A percentile compares a stretch with the other conserved stretches of the same genome.
Conservation (phyloP, 2,113 vertebrate genomes). For the Genyomyrus donnyi region DNA sequence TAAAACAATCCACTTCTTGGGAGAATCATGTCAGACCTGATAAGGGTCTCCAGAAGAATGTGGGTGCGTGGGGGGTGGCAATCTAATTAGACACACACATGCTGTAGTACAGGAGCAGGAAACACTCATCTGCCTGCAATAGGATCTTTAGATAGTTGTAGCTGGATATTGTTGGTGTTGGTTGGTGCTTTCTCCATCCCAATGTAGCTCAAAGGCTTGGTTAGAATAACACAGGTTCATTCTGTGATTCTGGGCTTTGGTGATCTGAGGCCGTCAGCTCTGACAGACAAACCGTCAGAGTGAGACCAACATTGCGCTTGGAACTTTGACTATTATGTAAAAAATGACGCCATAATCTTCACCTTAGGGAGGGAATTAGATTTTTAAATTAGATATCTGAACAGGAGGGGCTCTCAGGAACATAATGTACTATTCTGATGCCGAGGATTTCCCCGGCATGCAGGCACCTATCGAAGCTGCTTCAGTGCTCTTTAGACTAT, state of each 20-base stretch:
- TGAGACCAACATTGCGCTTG: background rate
- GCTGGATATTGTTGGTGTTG: background rate
- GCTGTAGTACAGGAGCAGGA: background rate
- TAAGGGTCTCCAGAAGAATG: background rate
- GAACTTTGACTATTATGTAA: background rate
- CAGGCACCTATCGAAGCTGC: background rate
- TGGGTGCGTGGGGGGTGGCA: background rate
- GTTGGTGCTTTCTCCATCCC: background rate
- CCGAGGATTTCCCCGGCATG: slow-evolving; percentile 1
- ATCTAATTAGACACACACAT: background rate
- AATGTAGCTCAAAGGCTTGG: background rate
- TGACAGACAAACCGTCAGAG: background rate
- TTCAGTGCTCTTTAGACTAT: background rate
- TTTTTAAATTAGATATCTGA: slow-evolving; percentile 14
- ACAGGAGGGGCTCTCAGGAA: background rate
- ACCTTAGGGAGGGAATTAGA: background rate
- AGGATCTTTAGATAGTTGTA: background rate
- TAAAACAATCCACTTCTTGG: background rate
- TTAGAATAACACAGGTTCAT: background rate
- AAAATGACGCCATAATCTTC: background rate
- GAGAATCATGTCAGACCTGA: background rate
- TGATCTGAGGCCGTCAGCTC: background rate
- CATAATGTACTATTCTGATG: slow-evolving; percentile 5
- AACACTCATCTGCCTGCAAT: background rate
- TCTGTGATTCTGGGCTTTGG: background rate